Evolutionary conservation across 2,113 vertebrate species (phyloP).

Genomic region (Cynoglossus semilaevis): DNA sequence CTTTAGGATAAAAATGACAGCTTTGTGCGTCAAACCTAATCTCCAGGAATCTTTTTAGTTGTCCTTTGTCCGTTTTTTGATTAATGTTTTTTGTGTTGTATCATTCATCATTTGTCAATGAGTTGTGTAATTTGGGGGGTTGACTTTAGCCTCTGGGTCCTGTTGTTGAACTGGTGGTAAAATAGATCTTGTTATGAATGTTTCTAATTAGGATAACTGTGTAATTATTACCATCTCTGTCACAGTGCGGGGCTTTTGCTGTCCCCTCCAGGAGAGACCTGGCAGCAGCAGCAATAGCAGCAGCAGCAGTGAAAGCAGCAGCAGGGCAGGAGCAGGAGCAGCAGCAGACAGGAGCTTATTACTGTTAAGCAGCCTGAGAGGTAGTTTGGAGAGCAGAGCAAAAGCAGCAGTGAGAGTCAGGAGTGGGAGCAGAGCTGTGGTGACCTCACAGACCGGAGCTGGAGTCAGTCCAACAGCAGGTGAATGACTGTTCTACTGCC

Average conservation of each 20-base stretch:
- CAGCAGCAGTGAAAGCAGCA: background rate
- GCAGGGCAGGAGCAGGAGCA: conserved; percentile 7
- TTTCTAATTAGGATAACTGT: background rate
- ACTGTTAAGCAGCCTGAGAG: conserved; percentile 2
- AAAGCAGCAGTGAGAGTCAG: background rate
- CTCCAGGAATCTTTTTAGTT: too few relatives aligned
- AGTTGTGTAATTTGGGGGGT: background rate
- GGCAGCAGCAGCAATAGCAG: conserved; percentile 6
- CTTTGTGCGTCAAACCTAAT: too few relatives aligned
- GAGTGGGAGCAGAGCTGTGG: conserved; percentile 10
- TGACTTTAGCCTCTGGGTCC: too few relatives aligned
- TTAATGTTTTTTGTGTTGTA: background rate
- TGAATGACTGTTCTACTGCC: background rate
- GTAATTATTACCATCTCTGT: background rate
- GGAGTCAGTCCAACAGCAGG: conserved; percentile 22
- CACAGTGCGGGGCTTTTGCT: conserved; percentile 62
- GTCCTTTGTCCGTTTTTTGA: background rate
- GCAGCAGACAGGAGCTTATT: conserved; percentile 5
- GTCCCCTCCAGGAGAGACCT: conserved; percentile 62
- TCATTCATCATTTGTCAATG: background rate
- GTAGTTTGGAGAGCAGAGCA: conserved; percentile 14
- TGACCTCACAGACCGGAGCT: background rate
- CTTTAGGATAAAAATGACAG: too few relatives aligned
- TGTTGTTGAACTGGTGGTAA: too few relatives aligned
- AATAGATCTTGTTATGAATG: too few relatives aligned